Evolutionary conservation across 1,140 invertebrate genomes (phyloP), one percentile per base, ranked within the genome.

Genomic region (Halotydeus destructor): DNA sequence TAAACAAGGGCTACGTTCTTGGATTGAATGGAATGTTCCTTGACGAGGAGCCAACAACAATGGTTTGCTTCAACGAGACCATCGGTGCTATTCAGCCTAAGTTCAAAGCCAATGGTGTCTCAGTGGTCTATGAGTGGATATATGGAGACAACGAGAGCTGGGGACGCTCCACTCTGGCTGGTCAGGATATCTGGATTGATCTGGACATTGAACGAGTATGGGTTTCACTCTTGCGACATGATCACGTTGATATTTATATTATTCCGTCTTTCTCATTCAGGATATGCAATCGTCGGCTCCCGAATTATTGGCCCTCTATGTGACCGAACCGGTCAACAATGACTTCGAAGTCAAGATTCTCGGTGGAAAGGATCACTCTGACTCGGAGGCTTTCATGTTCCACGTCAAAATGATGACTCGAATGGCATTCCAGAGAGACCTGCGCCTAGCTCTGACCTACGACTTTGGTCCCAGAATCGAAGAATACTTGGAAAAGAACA

Each of bases 141-240:
- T 39, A 27, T 19, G 38, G 38, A 2, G 38, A 39, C 19, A 27
- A 39, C 21, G 38, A 39, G 19, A 27, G 23, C 9, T 39, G 38
- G 38, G 38, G 38, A 16, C 27, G 2, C 5, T 24, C 38, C 9
- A 39, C 12, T 5, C 27, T 22, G n/a, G 25, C 38, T 4, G 1
- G 25, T 2, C 38, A 39, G 19, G 14, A 18, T 3, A 12, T 39
- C 9, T 39, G 30, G 5, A 27, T 39, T 39, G 38, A 39, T 28
- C 18, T 39, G 14, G 38, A 39, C 22, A 39, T 39, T 27, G 24
- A 39, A 26, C 38, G 30, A 27, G 38, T 39, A 16, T 27, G 16
- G 26, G 6, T 37, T 18, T 31, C 26, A 3, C n/a, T 19, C 19
- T 21, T 37, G n/a, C n/a, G n/a, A n/a, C n/a, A n/a, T n/a, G n/a